These are phyloP conservation scores for Agelaius tricolor DNA, from an alignment of 2,113 vertebrate genomes.

Conservation along the genomic window DNA sequence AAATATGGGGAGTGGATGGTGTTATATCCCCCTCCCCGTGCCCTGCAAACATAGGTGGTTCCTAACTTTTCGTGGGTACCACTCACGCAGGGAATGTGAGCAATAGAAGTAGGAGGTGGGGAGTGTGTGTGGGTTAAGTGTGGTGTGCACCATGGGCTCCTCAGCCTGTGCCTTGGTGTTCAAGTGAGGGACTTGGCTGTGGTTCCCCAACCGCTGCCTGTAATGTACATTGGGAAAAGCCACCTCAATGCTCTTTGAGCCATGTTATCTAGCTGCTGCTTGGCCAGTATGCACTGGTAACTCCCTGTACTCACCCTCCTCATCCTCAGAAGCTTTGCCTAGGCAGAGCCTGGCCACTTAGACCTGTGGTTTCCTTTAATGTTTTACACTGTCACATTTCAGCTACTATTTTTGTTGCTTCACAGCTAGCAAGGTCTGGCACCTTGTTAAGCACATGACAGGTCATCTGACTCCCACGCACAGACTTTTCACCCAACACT, in stretches of 20 bases:
- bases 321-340: neutral
- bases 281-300: neutral
- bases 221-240: neutral
- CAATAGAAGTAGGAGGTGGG: neutral
- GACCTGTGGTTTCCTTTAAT: neutral
- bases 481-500: neutral
- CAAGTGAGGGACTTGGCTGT: neutral
- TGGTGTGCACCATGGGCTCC: neutral
- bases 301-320: neutral
- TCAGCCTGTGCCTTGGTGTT: neutral
- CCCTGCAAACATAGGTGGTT: neutral
- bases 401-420: neutral
- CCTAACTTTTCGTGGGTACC: neutral
- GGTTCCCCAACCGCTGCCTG: neutral
- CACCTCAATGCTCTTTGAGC: neutral
- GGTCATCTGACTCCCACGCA: neutral
- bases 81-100: neutral
- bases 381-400: neutral
- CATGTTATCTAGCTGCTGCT: neutral
- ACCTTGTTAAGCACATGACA: accelerated
- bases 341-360: neutral
- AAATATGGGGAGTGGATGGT: neutral
- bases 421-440: neutral
- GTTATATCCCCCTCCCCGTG: neutral
- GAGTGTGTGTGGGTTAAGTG: neutral